Percentiles rank a stretch among this genome's conserved stretches.
phyloP scores from a whole-genome alignment of 2,113 vertebrate genomes.

The Thinocorus orbignyianus region DNA sequence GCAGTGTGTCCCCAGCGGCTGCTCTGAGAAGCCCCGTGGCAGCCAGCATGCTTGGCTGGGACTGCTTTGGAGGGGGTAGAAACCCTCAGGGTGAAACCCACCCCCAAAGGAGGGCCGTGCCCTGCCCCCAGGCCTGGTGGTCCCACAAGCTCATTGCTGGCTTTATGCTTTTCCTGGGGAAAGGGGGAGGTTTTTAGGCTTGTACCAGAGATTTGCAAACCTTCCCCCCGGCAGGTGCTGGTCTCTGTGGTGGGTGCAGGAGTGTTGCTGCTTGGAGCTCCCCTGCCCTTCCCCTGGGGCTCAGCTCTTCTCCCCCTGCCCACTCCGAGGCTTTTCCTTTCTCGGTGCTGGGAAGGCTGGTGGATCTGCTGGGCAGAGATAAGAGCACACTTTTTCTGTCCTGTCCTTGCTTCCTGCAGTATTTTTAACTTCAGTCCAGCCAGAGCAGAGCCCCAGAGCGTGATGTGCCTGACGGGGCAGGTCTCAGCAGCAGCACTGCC shows the following conservation, averaged over 20 bases:
- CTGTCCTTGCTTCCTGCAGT: slow-evolving; percentile 1
- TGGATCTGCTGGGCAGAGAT: slow-evolving; percentile 52
- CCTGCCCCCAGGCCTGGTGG: not conserved
- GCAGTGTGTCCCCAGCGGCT: not conserved
- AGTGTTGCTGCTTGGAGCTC: not conserved
- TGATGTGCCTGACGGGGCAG: not conserved
- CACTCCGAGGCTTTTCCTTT: not conserved
- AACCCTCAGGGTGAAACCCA: not conserved
- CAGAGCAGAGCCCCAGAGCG: not conserved
- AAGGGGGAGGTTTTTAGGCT: not conserved
- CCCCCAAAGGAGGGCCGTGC: not conserved
- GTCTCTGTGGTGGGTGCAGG: not conserved
- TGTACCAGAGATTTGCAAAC: not conserved
- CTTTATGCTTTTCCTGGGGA: not conserved
- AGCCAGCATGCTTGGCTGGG: not conserved
- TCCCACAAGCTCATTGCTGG: not conserved
- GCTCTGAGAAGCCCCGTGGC: not conserved
- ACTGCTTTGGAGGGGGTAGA: not conserved
- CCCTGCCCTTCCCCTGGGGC: not conserved
- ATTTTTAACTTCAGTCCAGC: slow-evolving; percentile 7
- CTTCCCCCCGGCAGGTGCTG: not conserved
- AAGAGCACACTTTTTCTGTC: not conserved
- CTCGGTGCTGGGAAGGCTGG: not conserved
- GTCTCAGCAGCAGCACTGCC: not conserved
- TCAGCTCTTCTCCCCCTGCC: not conserved